A percentile compares a stretch with the other conserved stretches of the same genome.
phyloP scores from a whole-genome alignment of 1,140 invertebrate genomes.

The Philaenus spumarius region DNA sequence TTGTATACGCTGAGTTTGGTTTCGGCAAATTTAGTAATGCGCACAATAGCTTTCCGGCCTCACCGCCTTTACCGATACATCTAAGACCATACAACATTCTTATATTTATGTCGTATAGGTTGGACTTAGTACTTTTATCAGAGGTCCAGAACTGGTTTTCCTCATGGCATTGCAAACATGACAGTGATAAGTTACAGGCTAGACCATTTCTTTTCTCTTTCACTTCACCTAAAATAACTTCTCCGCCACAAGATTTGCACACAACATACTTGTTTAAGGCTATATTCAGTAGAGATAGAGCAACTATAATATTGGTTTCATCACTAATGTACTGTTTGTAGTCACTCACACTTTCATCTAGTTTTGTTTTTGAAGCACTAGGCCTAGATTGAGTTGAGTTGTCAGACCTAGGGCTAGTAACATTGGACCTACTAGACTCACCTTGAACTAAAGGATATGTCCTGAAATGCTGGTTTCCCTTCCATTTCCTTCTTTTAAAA shows the following conservation, averaged over 20 bases:
- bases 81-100: no score
- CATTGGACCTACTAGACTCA: not conserved
- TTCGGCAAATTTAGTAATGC: no score
- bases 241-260: not conserved
- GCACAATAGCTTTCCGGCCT: not conserved
- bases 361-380: constrained; percentile 4
- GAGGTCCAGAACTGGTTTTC: no score
- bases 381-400: not conserved
- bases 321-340: constrained; percentile 1
- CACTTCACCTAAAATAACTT: no score
- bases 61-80: not conserved
- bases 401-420: no score
- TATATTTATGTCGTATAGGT: not conserved
- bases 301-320: no score
- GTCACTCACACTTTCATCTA: constrained; percentile 3
- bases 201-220: no score
- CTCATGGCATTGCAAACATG: not conserved
- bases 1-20: no score
- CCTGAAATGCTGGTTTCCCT: constrained; percentile 1
- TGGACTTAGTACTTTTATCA: not conserved
- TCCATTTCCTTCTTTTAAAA: not conserved
- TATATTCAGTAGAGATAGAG: no score
- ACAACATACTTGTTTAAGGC: constrained; percentile 1
- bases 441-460: not conserved
- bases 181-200: constrained; percentile 4